Base-by-base conservation (phyloP, 2,113 vertebrate species). In the Xenotilapia caudafasciata region DNA sequence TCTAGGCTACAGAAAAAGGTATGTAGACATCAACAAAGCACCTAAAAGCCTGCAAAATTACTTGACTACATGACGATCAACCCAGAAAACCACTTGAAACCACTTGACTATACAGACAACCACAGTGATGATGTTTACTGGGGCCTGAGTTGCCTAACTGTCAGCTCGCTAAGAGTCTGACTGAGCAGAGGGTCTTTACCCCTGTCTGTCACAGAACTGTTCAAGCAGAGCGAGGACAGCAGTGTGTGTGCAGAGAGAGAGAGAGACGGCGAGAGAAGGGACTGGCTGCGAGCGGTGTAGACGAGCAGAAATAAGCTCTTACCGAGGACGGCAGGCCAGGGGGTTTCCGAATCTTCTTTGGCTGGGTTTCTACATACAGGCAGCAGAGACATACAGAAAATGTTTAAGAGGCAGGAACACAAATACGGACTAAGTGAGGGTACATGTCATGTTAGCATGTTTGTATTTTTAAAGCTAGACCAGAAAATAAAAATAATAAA, bases 311-410 rank as follows among this genome's bases (percentile, higher is more conserved):
- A 89, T 79, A 84, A 92, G 89, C 86, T 96, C 96, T 99, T 94
- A 99, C 99, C 94, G 98, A 99, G 90, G 99, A 99, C 1, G 99
- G 99, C 88, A 99, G 97, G 94, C 98, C 99, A 40, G 98, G 98
- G 42, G 98, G 99, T 96, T 99, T 99, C 92, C 99, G 97, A 92
- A 99, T 98, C 96, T 99, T 99, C 95, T 99, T 99, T 87, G 99
- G 98, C 93, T 99, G 98, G 4, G 97, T 89, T 80, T 99, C 99
- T 99, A 90, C 4, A 84, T 58, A 49, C 3, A 84, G 70, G 70
- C 65, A 89, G 31, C 11, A n/a, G 28, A 82, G 75, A 90, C 12
- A 77, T 77, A 89, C 17, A 85, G 82, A 68, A 86, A 85, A 62
- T 80, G 88, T 65, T 38, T 83, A 86, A 79, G 40, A 84, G 42